phyloP scores from a whole-genome alignment of 2,888 invertebrate genomes.

The Nipponacmea schrenckii region DNA sequence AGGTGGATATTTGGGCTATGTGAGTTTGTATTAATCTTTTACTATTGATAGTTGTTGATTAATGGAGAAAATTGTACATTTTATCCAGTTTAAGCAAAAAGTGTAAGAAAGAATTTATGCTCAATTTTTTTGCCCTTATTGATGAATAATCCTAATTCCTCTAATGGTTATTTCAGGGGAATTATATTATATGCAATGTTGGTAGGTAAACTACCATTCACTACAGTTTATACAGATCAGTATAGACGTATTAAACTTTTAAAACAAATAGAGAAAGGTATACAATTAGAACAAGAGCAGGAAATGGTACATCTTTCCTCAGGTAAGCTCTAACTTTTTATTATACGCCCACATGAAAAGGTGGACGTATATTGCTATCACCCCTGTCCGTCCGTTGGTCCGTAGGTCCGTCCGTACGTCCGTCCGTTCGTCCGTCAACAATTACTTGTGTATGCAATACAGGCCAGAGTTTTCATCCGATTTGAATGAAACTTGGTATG shows the following conservation, averaged over 20 bases:
- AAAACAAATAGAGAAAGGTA: conserved; percentile 76
- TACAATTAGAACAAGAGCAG: conserved; percentile 72
- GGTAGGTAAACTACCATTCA: conserved; percentile 78
- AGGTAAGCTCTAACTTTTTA: conserved; percentile 45
- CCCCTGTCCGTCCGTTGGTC: too few relatives aligned
- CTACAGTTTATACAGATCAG: conserved; percentile 65
- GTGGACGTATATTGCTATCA: too few relatives aligned
- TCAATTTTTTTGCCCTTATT: too few relatives aligned
- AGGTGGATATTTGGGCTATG: conserved; percentile 84
- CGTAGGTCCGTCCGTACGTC: too few relatives aligned
- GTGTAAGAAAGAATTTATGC: too few relatives aligned
- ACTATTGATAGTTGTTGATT: background rate
- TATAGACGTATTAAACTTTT: conserved; percentile 74
- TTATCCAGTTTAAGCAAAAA: background rate
- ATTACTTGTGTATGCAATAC: too few relatives aligned
- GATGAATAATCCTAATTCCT: too few relatives aligned
- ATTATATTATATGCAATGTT: conserved; percentile 82
- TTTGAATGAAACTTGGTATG: too few relatives aligned
- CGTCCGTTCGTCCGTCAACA: too few relatives aligned
- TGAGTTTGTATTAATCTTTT: conserved; percentile 65
- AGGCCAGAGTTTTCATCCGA: too few relatives aligned
- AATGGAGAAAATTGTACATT: background rate
- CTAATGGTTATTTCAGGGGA: conserved; percentile 71
- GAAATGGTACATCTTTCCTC: conserved; percentile 61
- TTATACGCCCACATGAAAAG: too few relatives aligned